Evolutionary conservation across 2,113 vertebrate species (phyloP).

Genomic region (Salvator merianae): DNA sequence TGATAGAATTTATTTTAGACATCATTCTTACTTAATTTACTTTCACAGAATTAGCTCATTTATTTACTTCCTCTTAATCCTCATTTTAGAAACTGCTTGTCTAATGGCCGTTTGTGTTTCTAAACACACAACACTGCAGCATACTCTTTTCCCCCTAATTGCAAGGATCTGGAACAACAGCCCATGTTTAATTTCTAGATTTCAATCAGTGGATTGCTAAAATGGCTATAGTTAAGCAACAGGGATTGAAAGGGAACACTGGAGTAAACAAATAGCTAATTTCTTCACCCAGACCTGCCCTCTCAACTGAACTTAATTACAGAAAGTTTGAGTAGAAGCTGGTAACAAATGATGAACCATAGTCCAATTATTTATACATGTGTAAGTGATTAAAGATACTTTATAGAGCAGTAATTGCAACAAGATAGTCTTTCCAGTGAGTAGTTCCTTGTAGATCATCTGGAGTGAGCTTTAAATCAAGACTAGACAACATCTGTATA

Average conservation of each 20-base stretch:
- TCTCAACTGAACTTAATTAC: neutral
- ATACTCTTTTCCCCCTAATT: neutral
- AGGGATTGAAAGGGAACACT: neutral
- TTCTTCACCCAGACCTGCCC: neutral
- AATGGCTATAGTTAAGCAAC: neutral
- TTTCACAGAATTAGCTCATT: neutral
- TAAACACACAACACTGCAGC: neutral
- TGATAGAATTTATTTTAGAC: neutral
- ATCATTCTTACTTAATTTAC: neutral
- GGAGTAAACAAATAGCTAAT: neutral
- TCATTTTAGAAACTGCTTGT: neutral
- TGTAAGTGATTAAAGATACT: neutral
- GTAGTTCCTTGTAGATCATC: neutral
- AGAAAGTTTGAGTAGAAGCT: conserved; percentile 1
- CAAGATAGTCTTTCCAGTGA: neutral
- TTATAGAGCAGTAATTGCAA: neutral
- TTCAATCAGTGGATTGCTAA: neutral
- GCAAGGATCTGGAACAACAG: neutral
- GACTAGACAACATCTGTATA: conserved; percentile 4
- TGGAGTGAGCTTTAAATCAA: neutral
- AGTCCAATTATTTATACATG: conserved; percentile 2
- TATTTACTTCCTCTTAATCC: neutral
- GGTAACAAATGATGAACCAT: neutral
- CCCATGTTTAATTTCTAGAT: conserved; percentile 1
- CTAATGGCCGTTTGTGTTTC: neutral